A percentile compares a stretch with the other conserved stretches of the same genome.
phyloP scores from a whole-genome alignment of 2,113 vertebrate species.

The Tychaedon coryphoeus region DNA sequence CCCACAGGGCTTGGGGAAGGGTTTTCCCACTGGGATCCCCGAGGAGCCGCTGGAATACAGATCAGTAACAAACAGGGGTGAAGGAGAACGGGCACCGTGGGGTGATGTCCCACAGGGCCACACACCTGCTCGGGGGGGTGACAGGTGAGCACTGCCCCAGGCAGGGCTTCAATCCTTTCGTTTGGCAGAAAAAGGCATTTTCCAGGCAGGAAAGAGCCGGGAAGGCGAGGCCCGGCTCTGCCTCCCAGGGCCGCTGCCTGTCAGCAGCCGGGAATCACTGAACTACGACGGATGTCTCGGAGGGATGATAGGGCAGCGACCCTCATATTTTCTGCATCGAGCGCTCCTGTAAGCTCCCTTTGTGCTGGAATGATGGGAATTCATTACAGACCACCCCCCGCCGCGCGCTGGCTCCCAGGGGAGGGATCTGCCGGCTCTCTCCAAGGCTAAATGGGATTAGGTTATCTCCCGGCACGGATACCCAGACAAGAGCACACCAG shows the following conservation, averaged over 20 bases:
- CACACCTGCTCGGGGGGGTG: rapidly evolving
- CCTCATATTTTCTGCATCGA: constrained; percentile 22
- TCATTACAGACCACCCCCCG: constrained; percentile 39
- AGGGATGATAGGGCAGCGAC: constrained; percentile 57
- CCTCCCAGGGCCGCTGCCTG: neutral
- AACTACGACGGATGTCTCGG: constrained; percentile 23
- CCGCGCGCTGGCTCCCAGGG: neutral
- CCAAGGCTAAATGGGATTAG: constrained; percentile 26
- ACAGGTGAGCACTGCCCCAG: rapidly evolving
- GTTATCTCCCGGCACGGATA: neutral
- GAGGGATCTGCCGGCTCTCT: constrained; percentile 17
- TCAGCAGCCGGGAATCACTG: constrained; percentile 32
- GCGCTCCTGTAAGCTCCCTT: constrained; percentile 38
- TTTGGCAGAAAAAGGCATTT: neutral
- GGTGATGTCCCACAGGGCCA: rapidly evolving
- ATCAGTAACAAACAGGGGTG: rapidly evolving
- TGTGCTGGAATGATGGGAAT: constrained; percentile 53
- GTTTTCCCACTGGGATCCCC: neutral
- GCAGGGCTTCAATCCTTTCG: neutral
- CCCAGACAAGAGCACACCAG: neutral
- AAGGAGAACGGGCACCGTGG: rapidly evolving
- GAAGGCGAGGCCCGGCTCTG: neutral
- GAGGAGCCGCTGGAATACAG: neutral
- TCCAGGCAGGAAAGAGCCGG: neutral
- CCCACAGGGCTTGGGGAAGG: rapidly evolving